Percentiles rank a stretch among this genome's conserved stretches.
Conservation (phyloP, 2,797 vertebrate genomes). For the Malacoctenus gilli region DNA sequence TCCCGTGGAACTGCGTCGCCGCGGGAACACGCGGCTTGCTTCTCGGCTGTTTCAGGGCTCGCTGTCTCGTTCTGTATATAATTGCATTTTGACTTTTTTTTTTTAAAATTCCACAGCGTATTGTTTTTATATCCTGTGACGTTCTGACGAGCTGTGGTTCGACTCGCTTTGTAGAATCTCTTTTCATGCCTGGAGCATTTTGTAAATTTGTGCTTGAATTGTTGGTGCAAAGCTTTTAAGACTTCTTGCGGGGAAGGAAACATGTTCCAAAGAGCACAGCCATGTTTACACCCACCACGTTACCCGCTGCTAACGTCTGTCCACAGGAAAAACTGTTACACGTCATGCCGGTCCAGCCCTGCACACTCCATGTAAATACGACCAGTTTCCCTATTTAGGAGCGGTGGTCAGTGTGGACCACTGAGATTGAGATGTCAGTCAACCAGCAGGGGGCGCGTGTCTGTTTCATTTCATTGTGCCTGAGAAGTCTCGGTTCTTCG, state of each 20-base stretch:
- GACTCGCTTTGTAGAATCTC: conserved; percentile 24
- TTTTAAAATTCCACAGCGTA: too few relatives aligned
- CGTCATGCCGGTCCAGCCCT: not conserved
- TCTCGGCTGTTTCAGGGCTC: conserved; percentile 6
- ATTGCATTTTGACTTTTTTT: conserved; percentile 18
- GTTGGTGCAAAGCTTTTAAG: conserved; percentile 4
- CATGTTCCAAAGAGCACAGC: conserved; percentile 28
- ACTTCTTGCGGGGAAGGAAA: conserved; percentile 9
- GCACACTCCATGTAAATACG: not conserved
- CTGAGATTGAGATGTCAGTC: too few relatives aligned
- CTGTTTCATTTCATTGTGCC: too few relatives aligned
- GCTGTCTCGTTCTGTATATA: conserved; percentile 56
- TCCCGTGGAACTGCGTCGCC: conserved; percentile 29
- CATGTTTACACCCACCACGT: conserved; percentile 28
- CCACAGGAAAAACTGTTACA: too few relatives aligned
- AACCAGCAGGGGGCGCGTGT: too few relatives aligned
- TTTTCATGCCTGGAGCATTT: conserved; percentile 53
- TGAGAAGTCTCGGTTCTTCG: too few relatives aligned
- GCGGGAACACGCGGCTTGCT: too few relatives aligned
- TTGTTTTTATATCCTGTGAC: conserved; percentile 33
- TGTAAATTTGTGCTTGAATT: conserved; percentile 33
- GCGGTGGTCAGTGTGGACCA: too few relatives aligned
- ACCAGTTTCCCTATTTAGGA: too few relatives aligned
- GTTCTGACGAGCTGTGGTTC: not conserved
- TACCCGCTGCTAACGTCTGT: conserved; percentile 3